Conservation (phyloP, 92 coral and sea anemone species). For the Umimayanthus kanabou region DNA sequence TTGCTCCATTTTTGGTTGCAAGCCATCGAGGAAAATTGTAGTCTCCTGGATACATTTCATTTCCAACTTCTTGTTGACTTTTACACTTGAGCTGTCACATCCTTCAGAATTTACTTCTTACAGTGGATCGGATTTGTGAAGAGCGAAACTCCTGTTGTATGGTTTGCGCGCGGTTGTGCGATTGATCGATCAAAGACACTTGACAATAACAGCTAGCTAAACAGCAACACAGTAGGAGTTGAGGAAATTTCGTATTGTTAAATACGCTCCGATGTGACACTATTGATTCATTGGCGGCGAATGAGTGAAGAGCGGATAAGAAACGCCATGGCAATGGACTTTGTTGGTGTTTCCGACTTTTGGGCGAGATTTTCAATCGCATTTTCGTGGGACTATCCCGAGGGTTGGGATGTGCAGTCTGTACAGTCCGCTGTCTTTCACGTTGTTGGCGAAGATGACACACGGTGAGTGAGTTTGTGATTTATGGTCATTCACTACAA, state of each 20-base stretch:
- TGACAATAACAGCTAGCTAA: too few species aligned
- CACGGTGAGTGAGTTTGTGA: slow-evolving; percentile 48
- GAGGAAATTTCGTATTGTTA: neutral
- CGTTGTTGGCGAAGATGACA: slow-evolving; percentile 81
- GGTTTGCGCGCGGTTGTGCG: neutral
- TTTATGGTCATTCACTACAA: neutral
- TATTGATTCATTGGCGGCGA: neutral
- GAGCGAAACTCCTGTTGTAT: neutral
- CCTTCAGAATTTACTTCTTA: neutral
- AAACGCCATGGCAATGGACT: slow-evolving; percentile 59
- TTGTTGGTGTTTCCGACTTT: slow-evolving; percentile 79
- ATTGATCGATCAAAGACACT: slow-evolving; percentile 4
- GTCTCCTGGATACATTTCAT: neutral
- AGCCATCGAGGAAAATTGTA: neutral
- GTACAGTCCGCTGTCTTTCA: slow-evolving; percentile 88
- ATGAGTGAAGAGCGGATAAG: neutral
- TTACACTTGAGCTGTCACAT: neutral
- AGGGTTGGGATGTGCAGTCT: slow-evolving; percentile 78
- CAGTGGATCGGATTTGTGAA: neutral
- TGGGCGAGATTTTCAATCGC: slow-evolving; percentile 93
- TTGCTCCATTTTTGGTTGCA: slow-evolving; percentile 40
- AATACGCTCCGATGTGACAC: neutral
- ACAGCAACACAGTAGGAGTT: neutral
- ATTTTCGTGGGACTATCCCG: slow-evolving; percentile 91
- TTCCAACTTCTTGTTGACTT: neutral